Base-by-base conservation (phyloP, 2,888 invertebrate genomes). In the Heteropelma amictum region DNA sequence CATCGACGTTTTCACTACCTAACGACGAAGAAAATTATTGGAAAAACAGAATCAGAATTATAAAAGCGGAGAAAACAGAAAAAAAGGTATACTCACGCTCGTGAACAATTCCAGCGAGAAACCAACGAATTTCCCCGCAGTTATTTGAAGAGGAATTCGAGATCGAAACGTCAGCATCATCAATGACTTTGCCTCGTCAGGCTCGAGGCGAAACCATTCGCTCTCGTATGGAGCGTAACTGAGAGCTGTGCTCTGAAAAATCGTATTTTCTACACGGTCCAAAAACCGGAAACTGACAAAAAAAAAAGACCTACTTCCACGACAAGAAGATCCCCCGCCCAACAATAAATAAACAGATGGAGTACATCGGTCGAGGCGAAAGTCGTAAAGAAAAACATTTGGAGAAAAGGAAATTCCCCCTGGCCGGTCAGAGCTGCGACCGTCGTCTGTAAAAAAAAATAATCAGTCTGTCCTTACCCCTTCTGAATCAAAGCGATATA, bases 81-180 rank as follows among this genome's bases (percentile, higher is more conserved):
- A 42, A 8, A 14, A 19, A 17, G 19, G 6, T 3, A n/a, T n/a
- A 72, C 77, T 70, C 54, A 84, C 84, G 5, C 60, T 73, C 12
- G 72, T 77, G 30, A 80, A 84, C 23, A 80, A 28, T 67, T 80
- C 69, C 61, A 82, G 72, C 1, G 80, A 82, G 23, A 84, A 80
- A 0, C 33, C 58, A 5, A 70, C 28, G 60, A 84, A 83, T 76
- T 84, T 84, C 2, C 81, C 83, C 3, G 83, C 84, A 0, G 81
- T 80, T 6, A 83, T 64, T 47, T 77, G 53, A n/a, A 83, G 68
- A 3, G 82, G 83, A 3, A 51, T 61, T 12, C 63, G 54, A 3
- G 78, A 74, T 51, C 80, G 76, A 4, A 47, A 3, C 61, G 81
- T 72, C 8, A 81, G 40, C 4, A 81, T 68, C 1, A 82, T 17